phyloP scores from a whole-genome alignment of 37 sponge, comb jelly and placozoan species.

The Diacarnus erythraeanus region DNA sequence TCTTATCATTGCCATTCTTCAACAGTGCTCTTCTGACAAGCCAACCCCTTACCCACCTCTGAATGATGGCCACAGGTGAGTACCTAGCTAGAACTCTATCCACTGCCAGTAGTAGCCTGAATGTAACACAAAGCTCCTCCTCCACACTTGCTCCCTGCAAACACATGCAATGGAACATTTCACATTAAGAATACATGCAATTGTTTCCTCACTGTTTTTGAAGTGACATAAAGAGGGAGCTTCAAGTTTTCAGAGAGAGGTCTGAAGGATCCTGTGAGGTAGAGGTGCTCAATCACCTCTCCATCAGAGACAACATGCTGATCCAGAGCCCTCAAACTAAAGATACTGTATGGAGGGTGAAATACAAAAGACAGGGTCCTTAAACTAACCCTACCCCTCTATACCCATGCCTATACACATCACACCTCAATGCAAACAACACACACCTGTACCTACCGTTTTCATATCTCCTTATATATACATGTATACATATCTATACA shows the following conservation, averaged over 20 bases:
- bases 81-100: constrained; percentile 51
- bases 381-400: too few relatives aligned
- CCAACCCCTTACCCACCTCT: constrained; percentile 68
- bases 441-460: too few relatives aligned
- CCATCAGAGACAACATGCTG: constrained; percentile 78
- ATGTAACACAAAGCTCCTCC: constrained; percentile 24
- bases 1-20: background rate
- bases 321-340: constrained; percentile 75
- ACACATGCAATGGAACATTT: background rate
- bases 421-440: too few relatives aligned
- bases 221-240: constrained; percentile 36
- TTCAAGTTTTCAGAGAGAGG: constrained; percentile 31
- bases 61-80: constrained; percentile 80
- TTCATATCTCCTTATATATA: too few relatives aligned
- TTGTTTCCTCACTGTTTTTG: constrained; percentile 2
- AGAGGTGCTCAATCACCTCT: constrained; percentile 79
- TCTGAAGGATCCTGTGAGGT: constrained; percentile 38
- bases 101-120: constrained; percentile 39
- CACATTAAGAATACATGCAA: background rate
- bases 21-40: constrained; percentile 41
- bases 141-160: constrained; percentile 7
- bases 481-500: too few relatives aligned
- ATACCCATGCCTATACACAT: too few relatives aligned
- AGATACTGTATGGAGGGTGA: constrained; percentile 31
- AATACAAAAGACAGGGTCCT: background rate